phyloP scores from a whole-genome alignment of 2,797 vertebrate genomes.

The Neomorphus geoffroyi region DNA sequence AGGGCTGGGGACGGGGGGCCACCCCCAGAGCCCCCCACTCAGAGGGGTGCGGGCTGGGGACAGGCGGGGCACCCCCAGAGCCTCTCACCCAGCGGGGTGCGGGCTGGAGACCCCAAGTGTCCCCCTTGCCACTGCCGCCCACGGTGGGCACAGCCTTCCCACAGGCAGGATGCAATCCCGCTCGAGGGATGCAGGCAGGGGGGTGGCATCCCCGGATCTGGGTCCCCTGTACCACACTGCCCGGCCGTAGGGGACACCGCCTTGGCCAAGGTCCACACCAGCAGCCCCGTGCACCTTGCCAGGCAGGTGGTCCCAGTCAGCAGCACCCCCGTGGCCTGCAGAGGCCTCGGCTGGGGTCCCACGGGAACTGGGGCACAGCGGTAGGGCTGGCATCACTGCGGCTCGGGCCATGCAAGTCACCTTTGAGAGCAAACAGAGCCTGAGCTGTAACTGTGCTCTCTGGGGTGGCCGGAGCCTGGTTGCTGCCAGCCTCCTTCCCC shows the following conservation, averaged over 20 bases:
- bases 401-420: neutral
- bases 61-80: neutral
- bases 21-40: neutral
- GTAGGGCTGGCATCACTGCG: neutral
- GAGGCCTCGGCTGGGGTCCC: rapidly evolving
- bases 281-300: rapidly evolving
- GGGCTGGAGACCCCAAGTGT: too few relatives aligned
- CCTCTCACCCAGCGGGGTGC: too few relatives aligned
- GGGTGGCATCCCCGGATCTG: neutral
- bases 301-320: rapidly evolving
- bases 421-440: neutral
- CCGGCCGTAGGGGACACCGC: rapidly evolving
- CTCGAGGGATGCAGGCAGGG: neutral
- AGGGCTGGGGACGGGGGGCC: neutral
- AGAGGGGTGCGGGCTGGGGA: too few relatives aligned
- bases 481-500: neutral
- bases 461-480: neutral
- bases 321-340: neutral
- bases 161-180: neutral
- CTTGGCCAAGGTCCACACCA: rapidly evolving
- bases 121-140: neutral
- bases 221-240: too few relatives aligned
- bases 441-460: rapidly evolving
- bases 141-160: neutral
- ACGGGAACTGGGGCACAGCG: rapidly evolving